Evolutionary conservation across 2,888 invertebrate genomes (phyloP).

Genomic region (Auanema freiburgensis): DNA sequence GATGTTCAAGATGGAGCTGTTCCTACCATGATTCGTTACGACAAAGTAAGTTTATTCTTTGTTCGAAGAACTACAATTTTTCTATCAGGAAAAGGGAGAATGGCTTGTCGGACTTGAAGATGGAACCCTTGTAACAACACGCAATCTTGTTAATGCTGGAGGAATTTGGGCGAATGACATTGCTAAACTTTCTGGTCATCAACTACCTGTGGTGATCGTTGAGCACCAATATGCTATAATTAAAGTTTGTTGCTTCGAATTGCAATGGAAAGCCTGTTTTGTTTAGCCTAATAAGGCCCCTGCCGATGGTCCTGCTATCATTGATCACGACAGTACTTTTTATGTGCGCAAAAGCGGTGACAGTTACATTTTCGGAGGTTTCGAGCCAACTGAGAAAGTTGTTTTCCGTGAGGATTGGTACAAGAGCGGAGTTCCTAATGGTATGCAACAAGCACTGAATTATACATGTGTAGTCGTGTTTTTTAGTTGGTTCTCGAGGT

Average conservation of each 20-base stretch:
- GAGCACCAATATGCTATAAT: slow-evolving; percentile 67
- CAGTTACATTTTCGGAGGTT: slow-evolving; percentile 67
- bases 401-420: slow-evolving; percentile 66
- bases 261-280: background rate
- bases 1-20: slow-evolving; percentile 57
- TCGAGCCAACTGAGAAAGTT: slow-evolving; percentile 65
- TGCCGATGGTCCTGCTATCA: slow-evolving; percentile 65
- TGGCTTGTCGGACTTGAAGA: slow-evolving; percentile 36
- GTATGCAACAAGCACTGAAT: slow-evolving; percentile 35
- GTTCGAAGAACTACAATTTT: background rate
- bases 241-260: slow-evolving; percentile 23
- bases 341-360: slow-evolving; percentile 65
- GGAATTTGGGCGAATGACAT: slow-evolving; percentile 68
- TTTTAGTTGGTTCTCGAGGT: slow-evolving; percentile 41
- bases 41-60: slow-evolving; percentile 60
- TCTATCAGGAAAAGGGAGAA: slow-evolving; percentile 22
- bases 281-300: slow-evolving; percentile 39
- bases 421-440: slow-evolving; percentile 65
- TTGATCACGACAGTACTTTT: slow-evolving; percentile 67
- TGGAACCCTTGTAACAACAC: slow-evolving; percentile 57
- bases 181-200: slow-evolving; percentile 64
- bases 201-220: slow-evolving; percentile 66
- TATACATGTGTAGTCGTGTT: background rate
- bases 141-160: slow-evolving; percentile 67
- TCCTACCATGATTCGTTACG: slow-evolving; percentile 45